These are phyloP conservation scores for Proterorhinus semilunaris DNA, from an alignment of 2,113 vertebrate species.

Conservation along the genomic window DNA sequence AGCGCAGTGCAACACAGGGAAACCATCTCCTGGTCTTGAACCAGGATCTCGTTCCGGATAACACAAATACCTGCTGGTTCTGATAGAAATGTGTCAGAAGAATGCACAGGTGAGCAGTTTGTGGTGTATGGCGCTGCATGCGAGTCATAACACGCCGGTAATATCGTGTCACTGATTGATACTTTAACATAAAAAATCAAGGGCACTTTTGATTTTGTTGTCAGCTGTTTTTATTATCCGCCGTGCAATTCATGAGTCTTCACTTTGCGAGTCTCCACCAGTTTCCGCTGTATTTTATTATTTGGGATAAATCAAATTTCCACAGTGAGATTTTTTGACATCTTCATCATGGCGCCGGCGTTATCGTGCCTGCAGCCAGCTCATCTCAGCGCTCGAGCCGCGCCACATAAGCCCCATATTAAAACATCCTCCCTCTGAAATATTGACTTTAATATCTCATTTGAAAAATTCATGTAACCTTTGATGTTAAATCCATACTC, in stretches of 20 bases:
- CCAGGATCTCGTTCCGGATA: too few species aligned
- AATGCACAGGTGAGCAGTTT: not conserved
- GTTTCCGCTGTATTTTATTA: conserved; percentile 63
- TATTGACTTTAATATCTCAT: conserved; percentile 99
- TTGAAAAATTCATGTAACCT: conserved; percentile 99
- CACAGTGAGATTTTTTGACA: conserved; percentile 84
- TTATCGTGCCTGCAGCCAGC: conserved; percentile 80
- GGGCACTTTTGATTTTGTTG: not conserved
- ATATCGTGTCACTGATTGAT: not conserved
- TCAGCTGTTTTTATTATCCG: not conserved
- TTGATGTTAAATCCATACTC: conserved; percentile 99
- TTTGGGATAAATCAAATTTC: conserved; percentile 81
- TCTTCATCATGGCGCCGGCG: conserved; percentile 84
- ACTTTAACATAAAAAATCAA: not conserved
- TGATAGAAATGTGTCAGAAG: not conserved
- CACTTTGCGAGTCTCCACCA: not conserved
- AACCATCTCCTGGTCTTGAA: too few species aligned
- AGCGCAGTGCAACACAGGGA: too few species aligned
- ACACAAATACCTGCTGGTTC: too few species aligned
- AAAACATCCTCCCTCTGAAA: conserved; percentile 98
- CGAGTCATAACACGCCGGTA: not conserved
- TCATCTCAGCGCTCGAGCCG: conserved; percentile 83
- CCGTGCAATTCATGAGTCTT: not conserved
- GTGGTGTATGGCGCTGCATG: not conserved
- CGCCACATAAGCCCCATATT: conserved; percentile 85